These are phyloP conservation scores for Luperina nickerlii DNA, from an alignment of 2,888 invertebrate genomes.

Conservation along the genomic window DNA sequence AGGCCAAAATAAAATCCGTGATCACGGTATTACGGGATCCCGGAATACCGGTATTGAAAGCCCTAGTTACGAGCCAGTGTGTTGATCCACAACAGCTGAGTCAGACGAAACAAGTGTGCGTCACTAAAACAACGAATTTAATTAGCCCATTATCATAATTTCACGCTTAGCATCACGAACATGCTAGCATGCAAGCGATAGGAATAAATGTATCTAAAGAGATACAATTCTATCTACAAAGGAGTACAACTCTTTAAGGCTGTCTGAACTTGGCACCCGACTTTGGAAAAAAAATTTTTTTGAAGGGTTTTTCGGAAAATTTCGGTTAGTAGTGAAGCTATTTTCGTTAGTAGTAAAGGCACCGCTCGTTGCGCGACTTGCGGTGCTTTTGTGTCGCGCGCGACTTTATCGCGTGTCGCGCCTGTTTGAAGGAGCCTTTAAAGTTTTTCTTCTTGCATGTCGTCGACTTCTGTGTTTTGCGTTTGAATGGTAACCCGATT, in stretches of 20 bases:
- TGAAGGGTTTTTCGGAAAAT: too few relatives aligned
- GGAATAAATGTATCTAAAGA: constrained; percentile 5
- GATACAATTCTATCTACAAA: not conserved
- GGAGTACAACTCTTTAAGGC: not conserved
- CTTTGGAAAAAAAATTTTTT: too few relatives aligned
- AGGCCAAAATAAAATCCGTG: too few relatives aligned
- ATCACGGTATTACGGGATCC: too few relatives aligned
- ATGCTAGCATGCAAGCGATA: constrained; percentile 14
- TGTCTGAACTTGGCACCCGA: too few relatives aligned
- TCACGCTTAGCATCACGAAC: constrained; percentile 47
- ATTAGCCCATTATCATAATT: constrained; percentile 59
- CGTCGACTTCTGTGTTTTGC: not conserved
- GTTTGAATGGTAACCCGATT: not conserved
- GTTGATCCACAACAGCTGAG: constrained; percentile 55
- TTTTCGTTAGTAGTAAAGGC: too few relatives aligned
- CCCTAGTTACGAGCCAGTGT: constrained; percentile 39
- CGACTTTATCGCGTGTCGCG: too few relatives aligned
- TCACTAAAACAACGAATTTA: constrained; percentile 56
- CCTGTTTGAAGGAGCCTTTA: too few relatives aligned
- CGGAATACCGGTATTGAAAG: too few relatives aligned
- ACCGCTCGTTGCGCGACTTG: too few relatives aligned
- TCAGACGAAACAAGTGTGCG: constrained; percentile 48
- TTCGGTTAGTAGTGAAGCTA: too few relatives aligned
- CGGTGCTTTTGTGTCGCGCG: too few relatives aligned
- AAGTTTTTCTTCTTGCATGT: not conserved